Conservation (phyloP, 2,797 vertebrate species). For the Salmo trutta region DNA sequence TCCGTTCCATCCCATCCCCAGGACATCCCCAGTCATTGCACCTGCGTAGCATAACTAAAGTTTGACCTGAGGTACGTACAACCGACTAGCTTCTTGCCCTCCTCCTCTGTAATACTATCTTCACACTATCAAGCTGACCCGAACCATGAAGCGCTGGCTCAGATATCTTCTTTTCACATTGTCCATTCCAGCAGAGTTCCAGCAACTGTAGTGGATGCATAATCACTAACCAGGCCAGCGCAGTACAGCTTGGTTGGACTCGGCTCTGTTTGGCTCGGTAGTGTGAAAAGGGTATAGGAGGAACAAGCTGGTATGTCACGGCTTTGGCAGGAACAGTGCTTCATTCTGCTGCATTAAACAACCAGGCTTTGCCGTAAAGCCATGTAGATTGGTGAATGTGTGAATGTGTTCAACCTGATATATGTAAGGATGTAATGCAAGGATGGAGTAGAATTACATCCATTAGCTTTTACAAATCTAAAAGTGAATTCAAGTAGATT, state of each 20-base stretch:
- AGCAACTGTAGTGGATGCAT: not conserved
- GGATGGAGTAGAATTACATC: not conserved
- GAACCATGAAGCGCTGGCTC: not conserved
- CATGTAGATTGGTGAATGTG: not conserved
- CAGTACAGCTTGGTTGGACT: not conserved
- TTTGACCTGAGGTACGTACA: slow-evolving; percentile 78
- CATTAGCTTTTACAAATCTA: not conserved
- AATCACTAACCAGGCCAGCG: not conserved
- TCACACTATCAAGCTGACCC: not conserved
- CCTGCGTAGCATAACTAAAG: slow-evolving; percentile 80
- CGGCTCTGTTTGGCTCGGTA: not conserved
- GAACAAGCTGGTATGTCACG: not conserved
- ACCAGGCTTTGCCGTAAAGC: not conserved
- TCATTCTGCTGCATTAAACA: slow-evolving; percentile 5
- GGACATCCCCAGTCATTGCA: slow-evolving; percentile 73
- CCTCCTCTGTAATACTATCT: not conserved
- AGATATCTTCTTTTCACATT: not conserved
- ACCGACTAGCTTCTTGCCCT: not conserved
- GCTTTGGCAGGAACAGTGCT: not conserved
- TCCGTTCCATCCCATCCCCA: slow-evolving; percentile 73
- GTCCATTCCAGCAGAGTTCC: not conserved
- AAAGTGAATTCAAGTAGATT: not conserved
- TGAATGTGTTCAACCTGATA: not conserved
- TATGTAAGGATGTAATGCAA: not conserved
- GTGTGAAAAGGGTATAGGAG: not conserved